phyloP scores from a whole-genome alignment of 2,797 vertebrate species.

The Syngnathus acus region DNA sequence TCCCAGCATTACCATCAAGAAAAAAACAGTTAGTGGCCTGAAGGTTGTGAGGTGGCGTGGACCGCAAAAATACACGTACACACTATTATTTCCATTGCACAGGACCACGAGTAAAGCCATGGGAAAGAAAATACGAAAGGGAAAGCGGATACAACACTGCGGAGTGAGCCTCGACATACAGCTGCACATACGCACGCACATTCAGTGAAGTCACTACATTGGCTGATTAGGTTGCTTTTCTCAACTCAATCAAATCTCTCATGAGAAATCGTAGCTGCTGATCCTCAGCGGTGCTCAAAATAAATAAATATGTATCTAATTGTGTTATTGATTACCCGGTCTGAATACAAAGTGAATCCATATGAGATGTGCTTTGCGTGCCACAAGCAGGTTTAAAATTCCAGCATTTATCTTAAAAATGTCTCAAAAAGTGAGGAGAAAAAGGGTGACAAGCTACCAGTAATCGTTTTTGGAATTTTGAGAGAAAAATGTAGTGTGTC shows the following conservation, averaged over 20 bases:
- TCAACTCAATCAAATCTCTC: constrained; percentile 44
- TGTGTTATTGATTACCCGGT: constrained; percentile 17
- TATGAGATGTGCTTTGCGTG: constrained; percentile 23
- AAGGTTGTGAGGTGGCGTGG: constrained; percentile 41
- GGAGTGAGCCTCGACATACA: constrained; percentile 45
- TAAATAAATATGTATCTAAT: constrained; percentile 25
- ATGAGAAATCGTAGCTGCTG: constrained; percentile 35
- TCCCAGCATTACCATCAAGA: constrained; percentile 53
- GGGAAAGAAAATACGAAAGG: constrained; percentile 55
- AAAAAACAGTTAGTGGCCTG: constrained; percentile 37
- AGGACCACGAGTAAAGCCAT: constrained; percentile 41
- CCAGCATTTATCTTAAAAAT: constrained; percentile 7
- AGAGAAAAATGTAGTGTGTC: constrained; percentile 15
- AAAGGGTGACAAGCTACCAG: neutral
- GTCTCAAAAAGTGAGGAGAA: neutral
- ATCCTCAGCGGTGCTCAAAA: constrained; percentile 35
- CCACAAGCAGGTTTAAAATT: constrained; percentile 40
- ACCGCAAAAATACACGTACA: constrained; percentile 57
- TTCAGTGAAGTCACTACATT: constrained; percentile 62
- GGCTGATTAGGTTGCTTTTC: constrained; percentile 51
- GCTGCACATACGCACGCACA: constrained; percentile 34
- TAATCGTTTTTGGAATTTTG: constrained; percentile 9
- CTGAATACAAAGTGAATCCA: constrained; percentile 41
- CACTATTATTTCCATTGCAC: constrained; percentile 66
- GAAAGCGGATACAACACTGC: constrained; percentile 42